Evolutionary conservation across 2,113 vertebrate species (phyloP).

Genomic region (Otocyon megalotis): DNA sequence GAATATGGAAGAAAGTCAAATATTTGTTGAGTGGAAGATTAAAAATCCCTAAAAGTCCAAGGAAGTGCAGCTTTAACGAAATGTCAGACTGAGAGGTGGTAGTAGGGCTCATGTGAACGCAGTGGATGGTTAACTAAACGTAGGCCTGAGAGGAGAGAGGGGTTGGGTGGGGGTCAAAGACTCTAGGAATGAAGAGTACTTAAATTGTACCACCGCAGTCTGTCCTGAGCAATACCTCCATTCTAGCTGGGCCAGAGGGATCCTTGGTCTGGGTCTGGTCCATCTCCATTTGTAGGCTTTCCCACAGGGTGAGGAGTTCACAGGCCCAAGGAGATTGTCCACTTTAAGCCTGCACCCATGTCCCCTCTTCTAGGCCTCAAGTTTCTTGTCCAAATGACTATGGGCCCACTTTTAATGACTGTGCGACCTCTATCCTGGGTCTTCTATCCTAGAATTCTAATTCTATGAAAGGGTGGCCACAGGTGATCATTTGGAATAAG

Average conservation of each 20-base stretch:
- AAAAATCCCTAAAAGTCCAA: neutral
- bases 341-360: neutral
- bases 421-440: neutral
- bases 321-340: neutral
- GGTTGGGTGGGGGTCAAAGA: neutral
- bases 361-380: neutral
- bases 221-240: neutral
- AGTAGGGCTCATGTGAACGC: neutral
- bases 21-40: neutral
- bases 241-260: neutral
- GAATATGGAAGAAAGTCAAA: conserved; percentile 22
- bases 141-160: neutral
- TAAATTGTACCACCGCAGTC: neutral
- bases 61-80: neutral
- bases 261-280: neutral
- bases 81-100: neutral
- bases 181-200: neutral
- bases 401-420: no score
- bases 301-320: neutral
- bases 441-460: neutral
- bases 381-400: neutral
- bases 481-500: neutral
- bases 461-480: neutral
- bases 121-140: neutral
- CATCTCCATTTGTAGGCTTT: neutral